Conservation (phyloP, 2,113 vertebrate genomes). For the Cryptomyrus ogoouensis region DNA sequence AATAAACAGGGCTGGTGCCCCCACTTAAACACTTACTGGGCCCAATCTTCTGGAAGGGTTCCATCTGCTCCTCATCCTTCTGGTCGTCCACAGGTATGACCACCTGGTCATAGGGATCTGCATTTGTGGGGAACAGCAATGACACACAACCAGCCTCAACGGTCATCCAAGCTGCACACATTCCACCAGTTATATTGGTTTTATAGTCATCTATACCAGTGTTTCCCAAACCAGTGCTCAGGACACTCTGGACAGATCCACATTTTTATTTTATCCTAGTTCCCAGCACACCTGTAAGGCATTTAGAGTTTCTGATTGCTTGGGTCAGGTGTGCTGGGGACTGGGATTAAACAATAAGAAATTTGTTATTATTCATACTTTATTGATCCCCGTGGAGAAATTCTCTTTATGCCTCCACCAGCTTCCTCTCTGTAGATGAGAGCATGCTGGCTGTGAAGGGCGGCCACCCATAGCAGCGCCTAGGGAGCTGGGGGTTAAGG, state of each 20-base stretch:
- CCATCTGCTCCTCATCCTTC: constrained; percentile 85
- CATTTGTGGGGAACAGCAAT: not conserved
- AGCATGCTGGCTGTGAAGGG: too few species aligned
- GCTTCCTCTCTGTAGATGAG: too few species aligned
- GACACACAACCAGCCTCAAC: not conserved
- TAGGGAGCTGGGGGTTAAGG: too few species aligned
- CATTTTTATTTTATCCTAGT: not conserved
- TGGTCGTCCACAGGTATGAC: constrained; percentile 81
- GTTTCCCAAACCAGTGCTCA: not conserved
- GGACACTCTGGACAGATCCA: not conserved
- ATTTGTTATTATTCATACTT: too few species aligned
- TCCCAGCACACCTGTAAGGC: not conserved
- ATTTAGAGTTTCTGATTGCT: too few species aligned
- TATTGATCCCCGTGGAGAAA: too few species aligned
- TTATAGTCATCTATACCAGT: not conserved
- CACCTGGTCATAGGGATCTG: constrained; percentile 93
- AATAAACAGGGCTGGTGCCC: not conserved
- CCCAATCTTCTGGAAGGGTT: constrained; percentile 93
- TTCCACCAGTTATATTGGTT: not conserved
- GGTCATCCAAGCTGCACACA: not conserved
- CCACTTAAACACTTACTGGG: constrained; percentile 75
- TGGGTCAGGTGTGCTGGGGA: too few species aligned
- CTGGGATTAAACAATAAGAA: too few species aligned
- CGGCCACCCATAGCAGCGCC: too few species aligned
- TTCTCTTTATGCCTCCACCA: too few species aligned